phyloP scores from a whole-genome alignment of 2,113 vertebrate species.

The Spheniscus mendiculus region DNA sequence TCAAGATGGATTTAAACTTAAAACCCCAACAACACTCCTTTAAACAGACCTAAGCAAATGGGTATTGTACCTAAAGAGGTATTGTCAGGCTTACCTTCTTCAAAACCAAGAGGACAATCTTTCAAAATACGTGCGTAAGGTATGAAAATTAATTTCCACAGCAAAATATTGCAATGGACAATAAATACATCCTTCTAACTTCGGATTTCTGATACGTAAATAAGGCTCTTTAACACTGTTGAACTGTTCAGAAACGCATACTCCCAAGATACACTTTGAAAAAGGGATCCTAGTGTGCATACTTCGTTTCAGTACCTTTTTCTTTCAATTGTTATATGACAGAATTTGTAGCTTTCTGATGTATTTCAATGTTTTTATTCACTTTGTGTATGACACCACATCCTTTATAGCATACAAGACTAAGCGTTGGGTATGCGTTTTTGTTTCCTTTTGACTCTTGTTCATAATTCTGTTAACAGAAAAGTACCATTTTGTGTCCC shows the following conservation, averaged over 20 bases:
- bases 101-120: not conserved
- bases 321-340: slow-evolving; percentile 28
- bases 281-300: slow-evolving; percentile 66
- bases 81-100: not conserved
- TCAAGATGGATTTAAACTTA: slow-evolving; percentile 9
- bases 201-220: not conserved
- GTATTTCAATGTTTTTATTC: slow-evolving; percentile 48
- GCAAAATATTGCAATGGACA: not conserved
- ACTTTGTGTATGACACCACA: slow-evolving; percentile 58
- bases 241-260: slow-evolving; percentile 11
- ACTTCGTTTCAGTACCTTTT: slow-evolving; percentile 46
- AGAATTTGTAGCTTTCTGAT: slow-evolving; percentile 62
- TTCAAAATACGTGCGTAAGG: not conserved
- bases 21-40: not conserved
- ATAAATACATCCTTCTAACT: not conserved
- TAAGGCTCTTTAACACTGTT: not conserved
- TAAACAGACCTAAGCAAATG: not conserved
- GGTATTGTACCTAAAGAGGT: not conserved
- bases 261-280: slow-evolving; percentile 55
- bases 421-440: slow-evolving; percentile 24
- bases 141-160: not conserved
- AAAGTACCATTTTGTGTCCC: slow-evolving; percentile 53
- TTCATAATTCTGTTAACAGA: slow-evolving; percentile 8
- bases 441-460: slow-evolving; percentile 9
- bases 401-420: slow-evolving; percentile 41